These are phyloP conservation scores for Allophyes oxyacanthae DNA, from an alignment of 2,888 invertebrate genomes.

Conservation along the genomic window DNA sequence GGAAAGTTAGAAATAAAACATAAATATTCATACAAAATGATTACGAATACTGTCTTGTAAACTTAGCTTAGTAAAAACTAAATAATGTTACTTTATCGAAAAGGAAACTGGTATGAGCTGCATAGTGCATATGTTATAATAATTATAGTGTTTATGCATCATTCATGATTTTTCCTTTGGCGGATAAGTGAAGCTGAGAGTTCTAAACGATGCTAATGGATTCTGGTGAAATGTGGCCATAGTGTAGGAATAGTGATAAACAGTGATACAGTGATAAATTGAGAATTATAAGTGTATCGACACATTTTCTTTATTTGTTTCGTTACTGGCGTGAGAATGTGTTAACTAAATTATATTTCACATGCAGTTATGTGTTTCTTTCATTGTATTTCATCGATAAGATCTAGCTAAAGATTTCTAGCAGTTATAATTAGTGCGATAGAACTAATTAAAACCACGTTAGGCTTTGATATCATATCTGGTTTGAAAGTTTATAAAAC, in stretches of 20 bases:
- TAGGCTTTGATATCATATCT: not conserved
- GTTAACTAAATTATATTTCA: conserved; percentile 1
- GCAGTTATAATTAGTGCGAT: conserved; percentile 9
- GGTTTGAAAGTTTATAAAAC: conserved; percentile 17
- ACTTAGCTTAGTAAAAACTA: conserved; percentile 37
- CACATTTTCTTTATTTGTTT: conserved; percentile 14
- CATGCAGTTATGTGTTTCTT: not conserved
- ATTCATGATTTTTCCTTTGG: conserved; percentile 48
- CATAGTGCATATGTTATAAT: conserved; percentile 19
- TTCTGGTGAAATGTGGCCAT: conserved; percentile 33
- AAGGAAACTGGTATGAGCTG: conserved; percentile 39
- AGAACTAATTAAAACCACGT: conserved; percentile 1
- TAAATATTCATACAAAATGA: conserved; percentile 45
- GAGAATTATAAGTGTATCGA: conserved; percentile 10
- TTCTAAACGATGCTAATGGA: conserved; percentile 32
- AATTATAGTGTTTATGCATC: conserved; percentile 44
- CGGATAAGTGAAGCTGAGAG: conserved; percentile 19
- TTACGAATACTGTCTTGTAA: conserved; percentile 39
- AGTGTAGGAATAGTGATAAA: conserved; percentile 21
- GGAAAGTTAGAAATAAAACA: conserved; percentile 39
- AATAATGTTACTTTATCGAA: conserved; percentile 43
- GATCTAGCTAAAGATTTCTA: not conserved
- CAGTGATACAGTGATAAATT: conserved; percentile 14
- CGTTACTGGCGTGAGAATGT: conserved; percentile 1
- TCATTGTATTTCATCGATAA: conserved; percentile 1